Base-by-base conservation (phyloP, 2,888 invertebrate genomes). In the Octonoba sinensis region DNA sequence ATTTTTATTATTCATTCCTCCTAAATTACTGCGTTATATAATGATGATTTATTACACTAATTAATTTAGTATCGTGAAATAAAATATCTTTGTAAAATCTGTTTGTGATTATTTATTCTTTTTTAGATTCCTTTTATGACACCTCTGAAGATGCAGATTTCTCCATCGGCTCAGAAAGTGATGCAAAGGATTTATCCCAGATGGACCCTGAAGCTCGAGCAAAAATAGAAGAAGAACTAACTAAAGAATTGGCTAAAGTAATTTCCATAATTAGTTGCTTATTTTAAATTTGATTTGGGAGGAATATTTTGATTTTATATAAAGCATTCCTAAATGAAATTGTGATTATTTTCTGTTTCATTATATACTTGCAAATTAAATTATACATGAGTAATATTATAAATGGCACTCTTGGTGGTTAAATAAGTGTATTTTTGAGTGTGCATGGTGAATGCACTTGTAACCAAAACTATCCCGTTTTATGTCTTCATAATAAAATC, bases 161-260 rank as follows among this genome's bases (percentile, higher is more conserved):
- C 18, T 70, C 81, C 27, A 3, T 82, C 18, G 20, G 49, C 1
- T 51, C 79, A 15, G 81, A 82, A n/a, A 70, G 74, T 65, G 73
- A 64, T 27, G 64, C 54, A 16, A 74, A 82, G 27, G 85, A 84
- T 59, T 62, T 84, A 36, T 82, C 82, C 3, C 64, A 73, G 24
- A 77, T 85, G 79, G 74, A 82, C 20, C 84, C 84, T 1, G 79
- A 84, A 56, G 70, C 67, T 15, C 47, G 71, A 49, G 79, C 83
- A 20, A 56, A 84, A 60, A 54, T 79, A 18, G 72, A 84, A 72
- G 84, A 84, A 47, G 84, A 85, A 73, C 82, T 79, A 83, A 67
- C 67, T 71, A 51, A 47, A 46, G 85, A 85, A 71, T 64, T 85
- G 22, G 74, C 84, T 1, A 85, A 85, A 79, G 85, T 85, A 70